Evolutionary conservation across 2,888 invertebrate genomes (phyloP).

Genomic region (Ormyrus nitidulus): DNA sequence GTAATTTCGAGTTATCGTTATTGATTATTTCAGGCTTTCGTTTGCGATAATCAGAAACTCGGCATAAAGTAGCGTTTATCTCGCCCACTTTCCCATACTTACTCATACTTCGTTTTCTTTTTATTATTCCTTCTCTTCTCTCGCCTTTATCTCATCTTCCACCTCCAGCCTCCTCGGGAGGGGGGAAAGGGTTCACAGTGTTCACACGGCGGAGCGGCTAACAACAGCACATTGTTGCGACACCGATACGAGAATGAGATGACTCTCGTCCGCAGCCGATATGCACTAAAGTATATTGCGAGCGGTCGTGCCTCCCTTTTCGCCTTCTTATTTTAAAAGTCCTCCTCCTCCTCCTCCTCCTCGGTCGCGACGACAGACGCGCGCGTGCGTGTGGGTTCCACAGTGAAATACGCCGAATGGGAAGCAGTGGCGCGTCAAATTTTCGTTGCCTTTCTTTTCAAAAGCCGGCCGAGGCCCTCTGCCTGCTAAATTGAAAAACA

Average conservation of each 20-base stretch:
- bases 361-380: conserved; percentile 12
- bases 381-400: background rate
- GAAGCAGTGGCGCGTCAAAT: conserved; percentile 35
- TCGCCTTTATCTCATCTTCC: conserved; percentile 2
- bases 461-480: background rate
- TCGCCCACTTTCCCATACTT: background rate
- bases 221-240: conserved; percentile 42
- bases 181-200: conserved; percentile 11
- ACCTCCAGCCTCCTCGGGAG: background rate
- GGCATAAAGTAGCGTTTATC: too few species aligned
- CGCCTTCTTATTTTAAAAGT: background rate
- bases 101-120: background rate
- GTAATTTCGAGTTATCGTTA: too few species aligned
- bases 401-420: conserved; percentile 5
- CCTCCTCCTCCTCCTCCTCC: background rate
- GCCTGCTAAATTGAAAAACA: conserved; percentile 47
- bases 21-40: too few species aligned
- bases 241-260: conserved; percentile 25
- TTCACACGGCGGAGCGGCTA: conserved; percentile 24
- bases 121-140: conserved; percentile 34
- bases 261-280: conserved; percentile 2
- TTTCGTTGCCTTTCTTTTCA: conserved; percentile 11
- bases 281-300: conserved; percentile 17
- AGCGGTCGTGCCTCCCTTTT: conserved; percentile 5
- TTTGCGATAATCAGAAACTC: too few species aligned